phyloP scores from a whole-genome alignment of 2,797 vertebrate genomes.

The Enteromius unitaeniatus region DNA sequence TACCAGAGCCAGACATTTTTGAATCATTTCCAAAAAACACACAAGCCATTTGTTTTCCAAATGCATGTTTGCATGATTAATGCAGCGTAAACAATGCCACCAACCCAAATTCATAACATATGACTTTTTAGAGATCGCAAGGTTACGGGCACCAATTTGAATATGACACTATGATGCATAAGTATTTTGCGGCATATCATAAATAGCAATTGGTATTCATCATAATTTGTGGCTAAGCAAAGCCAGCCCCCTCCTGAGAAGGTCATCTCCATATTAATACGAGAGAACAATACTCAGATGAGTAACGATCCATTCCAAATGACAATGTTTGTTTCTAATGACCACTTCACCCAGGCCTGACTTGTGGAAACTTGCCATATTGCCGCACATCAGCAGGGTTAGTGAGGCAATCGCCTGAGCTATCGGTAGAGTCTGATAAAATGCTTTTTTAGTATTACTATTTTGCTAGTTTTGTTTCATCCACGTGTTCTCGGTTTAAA shows the following conservation, averaged over 20 bases:
- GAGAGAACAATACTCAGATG: constrained; percentile 66
- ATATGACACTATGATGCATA: constrained; percentile 72
- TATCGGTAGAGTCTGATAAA: constrained; percentile 50
- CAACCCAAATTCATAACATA: constrained; percentile 70
- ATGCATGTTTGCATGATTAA: constrained; percentile 69
- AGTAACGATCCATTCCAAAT: constrained; percentile 69
- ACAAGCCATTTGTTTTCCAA: constrained; percentile 67
- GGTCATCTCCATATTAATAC: constrained; percentile 72
- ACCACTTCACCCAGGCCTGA: constrained; percentile 64
- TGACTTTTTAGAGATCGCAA: constrained; percentile 67
- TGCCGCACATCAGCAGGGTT: constrained; percentile 60
- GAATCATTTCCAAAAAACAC: constrained; percentile 63
- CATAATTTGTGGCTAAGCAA: constrained; percentile 66
- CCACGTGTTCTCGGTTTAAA: constrained; percentile 2
- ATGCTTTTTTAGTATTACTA: background rate
- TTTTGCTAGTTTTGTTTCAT: background rate
- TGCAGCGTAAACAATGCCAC: constrained; percentile 67
- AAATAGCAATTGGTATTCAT: constrained; percentile 69
- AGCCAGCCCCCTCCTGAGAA: constrained; percentile 66
- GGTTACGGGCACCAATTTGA: constrained; percentile 69
- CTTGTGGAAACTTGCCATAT: constrained; percentile 62
- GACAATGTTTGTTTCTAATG: constrained; percentile 66
- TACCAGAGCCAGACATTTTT: constrained; percentile 58
- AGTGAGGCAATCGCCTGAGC: constrained; percentile 56
- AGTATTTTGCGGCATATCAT: constrained; percentile 66